Evolutionary conservation across 2,888 invertebrate genomes (phyloP).

Genomic region (Listrodromus nycthemerus): DNA sequence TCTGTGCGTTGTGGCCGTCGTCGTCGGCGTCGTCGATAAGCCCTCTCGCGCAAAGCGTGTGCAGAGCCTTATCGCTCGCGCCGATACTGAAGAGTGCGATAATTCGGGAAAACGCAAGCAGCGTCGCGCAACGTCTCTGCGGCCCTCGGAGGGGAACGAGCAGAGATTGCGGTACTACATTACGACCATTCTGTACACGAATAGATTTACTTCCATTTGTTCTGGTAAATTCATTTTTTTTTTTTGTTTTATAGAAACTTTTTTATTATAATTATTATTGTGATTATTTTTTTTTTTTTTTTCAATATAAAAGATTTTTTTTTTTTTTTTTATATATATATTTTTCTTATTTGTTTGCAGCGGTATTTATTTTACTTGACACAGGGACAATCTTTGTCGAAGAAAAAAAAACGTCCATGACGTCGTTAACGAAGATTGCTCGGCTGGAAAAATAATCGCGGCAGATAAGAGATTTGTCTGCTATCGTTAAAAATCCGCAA

Average conservation of each 20-base stretch:
- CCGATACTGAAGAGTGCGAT: conserved; percentile 36
- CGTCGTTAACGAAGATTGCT: conserved; percentile 51
- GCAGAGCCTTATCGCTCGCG: conserved; percentile 43
- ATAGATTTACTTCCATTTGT: not conserved
- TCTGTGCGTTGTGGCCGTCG: conserved; percentile 32
- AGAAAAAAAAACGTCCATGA: conserved; percentile 34
- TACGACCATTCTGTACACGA: conserved; percentile 27
- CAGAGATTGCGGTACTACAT: conserved; percentile 21
- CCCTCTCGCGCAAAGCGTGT: conserved; percentile 35
- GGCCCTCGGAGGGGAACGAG: conserved; percentile 3
- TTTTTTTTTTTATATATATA: too few species aligned
- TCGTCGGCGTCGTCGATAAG: conserved; percentile 65
- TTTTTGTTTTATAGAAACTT: too few species aligned
- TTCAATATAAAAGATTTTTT: too few species aligned
- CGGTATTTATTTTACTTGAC: conserved; percentile 39
- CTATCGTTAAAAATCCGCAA: conserved; percentile 31
- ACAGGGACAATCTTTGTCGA: conserved; percentile 17
- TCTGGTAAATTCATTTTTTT: too few species aligned
- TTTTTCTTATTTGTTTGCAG: too few species aligned
- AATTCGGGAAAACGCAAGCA: conserved; percentile 38
- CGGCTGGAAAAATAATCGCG: conserved; percentile 3
- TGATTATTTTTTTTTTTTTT: too few species aligned
- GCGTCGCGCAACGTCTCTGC: conserved; percentile 2
- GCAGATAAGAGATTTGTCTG: conserved; percentile 38
- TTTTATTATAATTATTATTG: too few species aligned